These are phyloP conservation scores for Bagarius yarrelli DNA, from an alignment of 2,113 vertebrate genomes.

Conservation along the genomic window DNA sequence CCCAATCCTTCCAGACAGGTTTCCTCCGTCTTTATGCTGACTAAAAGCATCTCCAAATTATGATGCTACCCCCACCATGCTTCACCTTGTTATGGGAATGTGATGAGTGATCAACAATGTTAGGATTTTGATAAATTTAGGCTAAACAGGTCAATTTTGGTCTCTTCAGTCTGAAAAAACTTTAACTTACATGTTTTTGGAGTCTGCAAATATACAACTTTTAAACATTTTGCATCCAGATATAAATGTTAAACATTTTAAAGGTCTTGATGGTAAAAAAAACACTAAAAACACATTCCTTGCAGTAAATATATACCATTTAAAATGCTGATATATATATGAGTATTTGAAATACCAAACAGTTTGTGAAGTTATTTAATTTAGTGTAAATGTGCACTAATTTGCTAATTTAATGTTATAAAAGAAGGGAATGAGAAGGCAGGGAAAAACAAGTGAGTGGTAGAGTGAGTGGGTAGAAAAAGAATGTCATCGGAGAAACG, in stretches of 20 bases:
- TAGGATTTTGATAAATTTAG: neutral
- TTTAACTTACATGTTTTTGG: neutral
- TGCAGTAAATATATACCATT: neutral
- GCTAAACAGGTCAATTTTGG: neutral
- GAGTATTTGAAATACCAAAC: too few species aligned
- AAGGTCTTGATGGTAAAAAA: too few species aligned
- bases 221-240: neutral
- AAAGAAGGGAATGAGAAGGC: neutral
- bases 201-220: neutral
- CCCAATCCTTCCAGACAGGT: neutral
- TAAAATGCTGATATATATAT: neutral
- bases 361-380: too few species aligned
- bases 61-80: neutral
- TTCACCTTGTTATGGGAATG: too few species aligned
- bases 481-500: constrained; percentile 8
- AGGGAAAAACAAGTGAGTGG: neutral
- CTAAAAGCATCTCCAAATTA: neutral
- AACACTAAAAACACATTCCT: neutral
- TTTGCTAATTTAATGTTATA: constrained; percentile 12
- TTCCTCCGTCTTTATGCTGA: neutral
- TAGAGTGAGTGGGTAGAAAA: constrained; percentile 17
- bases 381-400: neutral
- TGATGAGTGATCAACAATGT: neutral
- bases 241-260: neutral
- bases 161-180: neutral